A percentile compares a stretch with the other conserved stretches of the same genome.
These are phyloP conservation scores for Archocentrus centrarchus DNA, from an alignment of 2,113 vertebrate species.

Conservation along the genomic window DNA sequence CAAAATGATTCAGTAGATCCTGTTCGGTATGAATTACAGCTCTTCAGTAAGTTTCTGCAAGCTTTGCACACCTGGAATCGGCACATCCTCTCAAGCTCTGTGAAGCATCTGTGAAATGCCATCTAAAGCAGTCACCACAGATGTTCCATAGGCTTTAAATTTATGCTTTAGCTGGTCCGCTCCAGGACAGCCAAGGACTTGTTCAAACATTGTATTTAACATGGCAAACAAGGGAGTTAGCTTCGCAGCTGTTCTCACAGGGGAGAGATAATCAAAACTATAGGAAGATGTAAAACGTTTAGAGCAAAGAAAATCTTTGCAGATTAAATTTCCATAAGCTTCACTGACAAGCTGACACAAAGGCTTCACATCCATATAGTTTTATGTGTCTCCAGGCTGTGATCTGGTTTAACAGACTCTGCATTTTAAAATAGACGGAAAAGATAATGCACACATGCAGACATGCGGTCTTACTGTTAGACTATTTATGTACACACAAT, in stretches of 20 bases:
- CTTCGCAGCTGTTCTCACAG: neutral
- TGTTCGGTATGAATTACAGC: neutral
- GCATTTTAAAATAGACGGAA: neutral
- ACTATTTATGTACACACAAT: neutral
- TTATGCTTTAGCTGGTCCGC: neutral
- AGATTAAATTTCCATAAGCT: neutral
- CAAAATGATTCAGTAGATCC: no score
- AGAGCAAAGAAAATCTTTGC: neutral
- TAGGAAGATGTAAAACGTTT: neutral
- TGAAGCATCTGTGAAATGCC: slow-evolving; percentile 1
- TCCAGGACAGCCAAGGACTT: neutral
- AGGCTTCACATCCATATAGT: neutral
- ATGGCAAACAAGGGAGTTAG: neutral
- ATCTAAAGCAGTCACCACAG: neutral
- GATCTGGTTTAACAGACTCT: neutral
- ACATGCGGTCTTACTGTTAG: neutral
- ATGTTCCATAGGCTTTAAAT: neutral
- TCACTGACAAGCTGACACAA: neutral
- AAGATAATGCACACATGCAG: neutral
- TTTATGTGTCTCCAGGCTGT: neutral
- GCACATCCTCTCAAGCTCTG: neutral
- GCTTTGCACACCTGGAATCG: neutral
- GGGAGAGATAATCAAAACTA: neutral
- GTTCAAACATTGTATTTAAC: neutral
- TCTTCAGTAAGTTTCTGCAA: neutral